Evolutionary conservation across 2,113 vertebrate genomes (phyloP).

Genomic region (Aramus guarauna): DNA sequence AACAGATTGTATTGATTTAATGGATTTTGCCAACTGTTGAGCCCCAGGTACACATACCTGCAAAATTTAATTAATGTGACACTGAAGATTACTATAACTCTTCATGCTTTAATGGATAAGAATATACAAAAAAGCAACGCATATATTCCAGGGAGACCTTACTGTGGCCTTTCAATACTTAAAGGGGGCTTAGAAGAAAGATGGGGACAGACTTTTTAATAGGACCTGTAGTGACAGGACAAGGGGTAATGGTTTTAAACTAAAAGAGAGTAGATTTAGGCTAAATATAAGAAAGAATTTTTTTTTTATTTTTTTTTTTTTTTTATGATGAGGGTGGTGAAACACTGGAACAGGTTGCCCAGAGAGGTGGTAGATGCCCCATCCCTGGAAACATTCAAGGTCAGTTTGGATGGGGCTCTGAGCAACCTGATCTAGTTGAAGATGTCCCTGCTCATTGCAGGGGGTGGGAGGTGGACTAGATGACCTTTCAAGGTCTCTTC

Average conservation of each 20-base stretch:
- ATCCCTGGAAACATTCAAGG: neutral
- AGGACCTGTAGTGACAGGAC: accelerated
- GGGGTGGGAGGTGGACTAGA: neutral
- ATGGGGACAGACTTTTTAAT: neutral
- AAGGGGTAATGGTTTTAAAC: neutral
- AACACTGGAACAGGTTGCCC: neutral
- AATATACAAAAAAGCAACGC: neutral
- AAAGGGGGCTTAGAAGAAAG: neutral
- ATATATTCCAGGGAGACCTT: neutral
- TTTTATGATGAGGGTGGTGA: neutral
- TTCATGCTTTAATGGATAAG: neutral
- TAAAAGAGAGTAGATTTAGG: neutral
- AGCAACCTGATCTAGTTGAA: neutral
- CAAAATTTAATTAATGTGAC: neutral
- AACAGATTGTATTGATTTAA: neutral
- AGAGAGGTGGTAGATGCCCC: neutral
- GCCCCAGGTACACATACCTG: neutral
- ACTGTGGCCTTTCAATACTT: neutral
- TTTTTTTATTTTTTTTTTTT: too few relatives aligned
- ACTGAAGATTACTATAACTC: neutral
- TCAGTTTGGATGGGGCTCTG: neutral
- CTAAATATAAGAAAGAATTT: neutral
- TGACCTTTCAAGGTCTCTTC: neutral
- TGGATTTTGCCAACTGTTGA: neutral
- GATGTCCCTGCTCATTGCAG: neutral